These are phyloP conservation scores for Lathamus discolor DNA, from an alignment of 2,113 vertebrate genomes.

Conservation along the genomic window DNA sequence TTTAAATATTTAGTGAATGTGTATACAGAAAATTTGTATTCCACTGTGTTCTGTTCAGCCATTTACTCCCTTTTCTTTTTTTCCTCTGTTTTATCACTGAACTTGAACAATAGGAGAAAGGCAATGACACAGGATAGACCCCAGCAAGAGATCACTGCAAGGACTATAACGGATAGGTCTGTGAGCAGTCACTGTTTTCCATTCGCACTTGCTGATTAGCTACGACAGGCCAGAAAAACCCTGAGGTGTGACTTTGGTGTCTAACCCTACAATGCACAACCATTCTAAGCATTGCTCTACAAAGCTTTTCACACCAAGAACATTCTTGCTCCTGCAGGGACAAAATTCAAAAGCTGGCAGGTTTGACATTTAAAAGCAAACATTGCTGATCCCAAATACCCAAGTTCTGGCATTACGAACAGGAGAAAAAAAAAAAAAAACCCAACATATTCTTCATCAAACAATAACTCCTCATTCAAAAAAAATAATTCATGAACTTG, in stretches of 20 bases:
- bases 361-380: not conserved
- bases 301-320: not conserved
- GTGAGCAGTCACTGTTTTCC: not conserved
- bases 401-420: not conserved
- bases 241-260: not conserved
- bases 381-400: not conserved
- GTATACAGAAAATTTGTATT: not conserved
- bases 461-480: not conserved
- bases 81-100: not conserved
- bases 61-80: not conserved
- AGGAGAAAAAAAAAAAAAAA: not conserved
- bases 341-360: not conserved
- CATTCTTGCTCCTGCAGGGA: not conserved
- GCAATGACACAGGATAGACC: rapidly evolving
- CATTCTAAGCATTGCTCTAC: not conserved
- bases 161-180: not conserved
- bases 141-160: not conserved
- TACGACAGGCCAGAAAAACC: not conserved
- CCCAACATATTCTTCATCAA: not conserved
- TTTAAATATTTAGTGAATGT: not conserved
- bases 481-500: not conserved
- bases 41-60: not conserved
- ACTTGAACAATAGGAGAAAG: not conserved
- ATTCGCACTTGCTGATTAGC: not conserved
- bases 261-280: not conserved